Base-by-base conservation (phyloP, 2,888 invertebrate genomes). In the Ennomos erosarius region DNA sequence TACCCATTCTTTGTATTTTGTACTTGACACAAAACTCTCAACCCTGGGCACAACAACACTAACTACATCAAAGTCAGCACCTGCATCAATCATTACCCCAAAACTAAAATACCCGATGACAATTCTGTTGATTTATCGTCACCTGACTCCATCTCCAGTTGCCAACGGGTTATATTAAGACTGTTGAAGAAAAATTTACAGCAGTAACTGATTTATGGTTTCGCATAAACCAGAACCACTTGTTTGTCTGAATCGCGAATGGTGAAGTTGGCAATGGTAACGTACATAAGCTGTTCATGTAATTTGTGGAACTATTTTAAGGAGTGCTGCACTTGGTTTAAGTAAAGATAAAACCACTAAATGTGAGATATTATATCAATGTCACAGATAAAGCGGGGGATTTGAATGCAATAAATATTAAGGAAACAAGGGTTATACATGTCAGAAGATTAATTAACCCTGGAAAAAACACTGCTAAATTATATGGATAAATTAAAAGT, bases 61-160 rank as follows among this genome's bases (percentile, higher is more conserved):
- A 39, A 52, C 50, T 60, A 60, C 67, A 69, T 71, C 60, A 70
- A 67, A 68, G 55, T 55, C 55, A 44, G 39, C 39, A 43, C 51
- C 33, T 58, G 55, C 62, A 68, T 68, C 68, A 66, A 68, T 71
- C 67, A 68, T 70, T 66, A 64, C 55, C 57, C 40, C 62, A 54
- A 62, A 63, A 47, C 58, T 49, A 61, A 65, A 71, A 70, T 67
- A 69, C 59, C 56, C 55, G 68, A 65, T 73, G 76, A 73, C 74
- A 75, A 69, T 71, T 63, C 75, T 76, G 70, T 39, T 73, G 75
- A 85, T 84, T 84, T 82, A 85, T 81, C 46, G 70, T 79, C 86
- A 85, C 76, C 78, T 85, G 86, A 81, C 77, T 78, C 43, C 58
- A 26, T 74, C 67, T 79, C 77, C 79, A 81, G 82, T 74, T 86